Conservation (phyloP, 1,140 invertebrate genomes). For the Orius insidiosus region DNA sequence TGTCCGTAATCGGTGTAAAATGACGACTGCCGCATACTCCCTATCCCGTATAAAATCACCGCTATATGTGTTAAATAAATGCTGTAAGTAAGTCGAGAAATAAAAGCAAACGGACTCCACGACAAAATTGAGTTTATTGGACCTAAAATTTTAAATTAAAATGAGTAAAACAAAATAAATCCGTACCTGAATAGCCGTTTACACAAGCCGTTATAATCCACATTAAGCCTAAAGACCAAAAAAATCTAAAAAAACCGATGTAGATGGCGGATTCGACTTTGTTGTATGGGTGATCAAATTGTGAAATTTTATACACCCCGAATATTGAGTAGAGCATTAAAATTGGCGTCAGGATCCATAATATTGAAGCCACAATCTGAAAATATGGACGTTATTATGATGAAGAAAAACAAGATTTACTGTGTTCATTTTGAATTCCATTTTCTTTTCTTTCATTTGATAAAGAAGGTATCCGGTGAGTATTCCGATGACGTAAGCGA, state of each 20-base stretch:
- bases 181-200: constrained; percentile 27
- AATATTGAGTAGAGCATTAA: constrained; percentile 9
- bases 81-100: constrained; percentile 36
- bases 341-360: constrained; percentile 10
- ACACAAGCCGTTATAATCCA: constrained; percentile 35
- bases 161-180: not conserved
- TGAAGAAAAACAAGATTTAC: too few species aligned
- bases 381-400: constrained; percentile 3
- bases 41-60: constrained; percentile 15
- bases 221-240: constrained; percentile 33
- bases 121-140: constrained; percentile 34
- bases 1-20: constrained; percentile 13
- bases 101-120: constrained; percentile 31
- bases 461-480: constrained; percentile 25
- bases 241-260: constrained; percentile 34
- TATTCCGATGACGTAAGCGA: constrained; percentile 28
- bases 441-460: constrained; percentile 17
- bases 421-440: constrained; percentile 4
- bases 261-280: constrained; percentile 30
- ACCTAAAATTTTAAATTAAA: constrained; percentile 23
- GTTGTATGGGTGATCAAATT: constrained; percentile 14
- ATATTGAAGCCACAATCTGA: constrained; percentile 2
- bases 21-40: constrained; percentile 7
- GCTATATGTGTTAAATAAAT: constrained; percentile 35
- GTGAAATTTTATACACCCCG: constrained; percentile 14